Evolutionary conservation across 2,888 invertebrate genomes (phyloP).

Genomic region (Neocrepidodera transversa): DNA sequence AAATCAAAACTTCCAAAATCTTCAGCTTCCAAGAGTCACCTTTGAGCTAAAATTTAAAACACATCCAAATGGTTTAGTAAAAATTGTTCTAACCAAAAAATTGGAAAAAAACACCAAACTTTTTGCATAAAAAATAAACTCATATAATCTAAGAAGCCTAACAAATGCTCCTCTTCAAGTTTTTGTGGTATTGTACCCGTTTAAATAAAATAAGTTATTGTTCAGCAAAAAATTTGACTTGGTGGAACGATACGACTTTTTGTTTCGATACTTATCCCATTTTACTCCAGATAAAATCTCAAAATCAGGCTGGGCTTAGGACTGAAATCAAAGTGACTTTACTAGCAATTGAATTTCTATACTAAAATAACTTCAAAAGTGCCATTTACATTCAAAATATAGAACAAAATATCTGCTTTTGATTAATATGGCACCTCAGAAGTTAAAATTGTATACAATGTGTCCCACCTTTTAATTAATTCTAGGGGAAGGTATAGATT

Average conservation of each 20-base stretch:
- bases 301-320: conserved; percentile 6
- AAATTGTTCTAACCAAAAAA: not conserved
- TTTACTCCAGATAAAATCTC: not conserved
- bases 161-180: no score
- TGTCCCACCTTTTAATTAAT: conserved; percentile 20
- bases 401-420: not conserved
- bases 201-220: not conserved
- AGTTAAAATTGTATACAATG: conserved; percentile 5
- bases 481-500: conserved; percentile 12
- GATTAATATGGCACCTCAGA: not conserved
- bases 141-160: not conserved
- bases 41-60: conserved; percentile 25
- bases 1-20: conserved; percentile 10
- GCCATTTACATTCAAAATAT: conserved; percentile 1
- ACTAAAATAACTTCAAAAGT: conserved; percentile 10
- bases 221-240: conserved; percentile 8
- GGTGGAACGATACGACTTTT: conserved; percentile 16
- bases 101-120: not conserved
- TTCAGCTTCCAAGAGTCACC: not conserved
- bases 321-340: conserved; percentile 23
- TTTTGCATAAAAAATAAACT: not conserved
- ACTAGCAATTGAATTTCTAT: not conserved
- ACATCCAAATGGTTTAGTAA: conserved; percentile 23
- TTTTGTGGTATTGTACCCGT: no score
- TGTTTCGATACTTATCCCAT: conserved; percentile 17